phyloP scores from a whole-genome alignment of 2,888 invertebrate species.

The Allolobophora icterica region DNA sequence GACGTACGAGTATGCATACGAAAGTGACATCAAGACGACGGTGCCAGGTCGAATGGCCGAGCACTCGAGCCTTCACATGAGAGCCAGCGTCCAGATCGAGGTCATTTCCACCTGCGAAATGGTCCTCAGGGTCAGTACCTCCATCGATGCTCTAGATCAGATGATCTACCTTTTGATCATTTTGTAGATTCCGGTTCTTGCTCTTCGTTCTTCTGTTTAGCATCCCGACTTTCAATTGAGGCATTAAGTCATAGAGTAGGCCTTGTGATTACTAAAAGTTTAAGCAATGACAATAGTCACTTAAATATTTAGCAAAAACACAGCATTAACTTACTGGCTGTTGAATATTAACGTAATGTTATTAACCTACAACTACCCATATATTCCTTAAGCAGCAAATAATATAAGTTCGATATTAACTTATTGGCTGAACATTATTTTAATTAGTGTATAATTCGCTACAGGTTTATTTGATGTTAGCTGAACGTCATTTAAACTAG shows the following conservation, averaged over 20 bases:
- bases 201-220: not conserved
- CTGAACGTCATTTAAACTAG: not conserved
- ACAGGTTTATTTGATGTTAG: too few species aligned
- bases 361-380: too few species aligned
- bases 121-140: constrained; percentile 62
- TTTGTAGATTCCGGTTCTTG: not conserved
- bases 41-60: constrained; percentile 73
- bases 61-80: constrained; percentile 62
- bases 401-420: too few species aligned
- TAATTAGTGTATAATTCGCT: not conserved
- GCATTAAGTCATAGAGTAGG: not conserved
- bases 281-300: not conserved
- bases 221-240: not conserved
- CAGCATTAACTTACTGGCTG: not conserved
- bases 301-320: not conserved
- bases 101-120: constrained; percentile 63
- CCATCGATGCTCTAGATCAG: not conserved
- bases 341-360: too few species aligned
- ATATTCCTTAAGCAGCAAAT: too few species aligned
- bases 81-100: constrained; percentile 64
- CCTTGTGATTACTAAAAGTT: not conserved
- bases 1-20: constrained; percentile 81
- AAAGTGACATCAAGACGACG: constrained; percentile 74
- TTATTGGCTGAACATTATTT: not conserved
- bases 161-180: not conserved